Evolutionary conservation across 2,113 vertebrate genomes (phyloP), one percentile per base, ranked within the genome.

Genomic region (Mustela lutreola): DNA sequence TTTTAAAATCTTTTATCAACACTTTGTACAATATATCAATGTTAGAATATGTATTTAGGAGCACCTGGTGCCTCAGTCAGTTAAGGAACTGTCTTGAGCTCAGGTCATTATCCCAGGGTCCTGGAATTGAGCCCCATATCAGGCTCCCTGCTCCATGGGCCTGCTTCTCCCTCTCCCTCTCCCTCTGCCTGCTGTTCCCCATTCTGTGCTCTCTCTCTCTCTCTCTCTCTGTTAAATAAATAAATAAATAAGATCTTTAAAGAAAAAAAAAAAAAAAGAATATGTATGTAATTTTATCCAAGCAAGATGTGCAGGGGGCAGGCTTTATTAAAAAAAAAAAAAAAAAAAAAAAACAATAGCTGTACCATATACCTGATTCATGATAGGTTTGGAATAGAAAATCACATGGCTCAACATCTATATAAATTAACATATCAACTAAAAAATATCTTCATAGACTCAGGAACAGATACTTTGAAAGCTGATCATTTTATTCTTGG

Each of bases 271-370:
- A 56, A 18, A 53, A 18, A 18, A 18, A n/a, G 8, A 65, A 16
- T 95, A 12, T 75, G n/a, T 39, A 42, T 62, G 21, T 42, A 53
- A 62, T 93, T 93, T 82, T 53, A 81, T 94, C 42, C 45, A 94
- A 78, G 39, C 67, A 71, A 94, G 50, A 71, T 7, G 8, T 91
- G 22, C 19, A 19, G 22, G 28, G 45, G 42, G 3, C 2, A 87
- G 18, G 6, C 11, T 87, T 81, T 78, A 95, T 48, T 86, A 67
- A 24, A 91, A 36, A 97, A 58, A 21, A 71, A 0, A 58, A 21
- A 71, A 0, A 36, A 36, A 67, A 24, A 91, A 36, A 97, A 58
- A 21, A 71, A 0, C 36, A 45, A 22, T 71, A 70, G 31, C 10
- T 82, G 0, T 76, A 33, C 76, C 90, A 85, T 39, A 53, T 75